Percentiles rank a stretch among this genome's conserved stretches.
These are phyloP conservation scores for Andricus quercusramuli DNA, from an alignment of 2,888 invertebrate genomes.

Conservation along the genomic window DNA sequence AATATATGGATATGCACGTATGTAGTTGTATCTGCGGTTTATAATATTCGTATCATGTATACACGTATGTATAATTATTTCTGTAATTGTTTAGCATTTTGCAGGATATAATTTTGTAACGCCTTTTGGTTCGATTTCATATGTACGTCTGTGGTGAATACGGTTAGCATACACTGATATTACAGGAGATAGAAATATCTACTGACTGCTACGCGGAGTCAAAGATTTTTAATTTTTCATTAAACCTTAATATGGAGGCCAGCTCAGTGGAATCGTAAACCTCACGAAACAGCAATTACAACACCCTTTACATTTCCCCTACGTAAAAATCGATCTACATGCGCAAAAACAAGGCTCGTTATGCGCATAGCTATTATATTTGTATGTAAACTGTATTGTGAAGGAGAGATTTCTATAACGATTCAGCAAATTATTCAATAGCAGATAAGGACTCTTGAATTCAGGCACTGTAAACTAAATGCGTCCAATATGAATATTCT, in stretches of 20 bases:
- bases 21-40: slow-evolving; percentile 29
- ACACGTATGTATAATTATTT: slow-evolving; percentile 50
- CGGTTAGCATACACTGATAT: slow-evolving; percentile 55
- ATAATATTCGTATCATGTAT: slow-evolving; percentile 38
- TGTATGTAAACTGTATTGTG: background rate
- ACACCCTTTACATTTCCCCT: slow-evolving; percentile 7
- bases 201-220: slow-evolving; percentile 40
- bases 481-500: slow-evolving; percentile 55
- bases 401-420: slow-evolving; percentile 1
- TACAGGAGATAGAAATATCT: slow-evolving; percentile 55
- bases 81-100: slow-evolving; percentile 41
- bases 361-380: slow-evolving; percentile 29
- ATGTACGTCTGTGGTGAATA: slow-evolving; percentile 41
- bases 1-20: slow-evolving; percentile 54
- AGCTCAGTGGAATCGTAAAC: slow-evolving; percentile 21
- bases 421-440: slow-evolving; percentile 30
- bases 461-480: slow-evolving; percentile 68
- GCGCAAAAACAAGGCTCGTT: slow-evolving; percentile 7
- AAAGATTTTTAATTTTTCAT: slow-evolving; percentile 19
- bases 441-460: slow-evolving; percentile 55
- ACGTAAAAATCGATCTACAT: slow-evolving; percentile 16
- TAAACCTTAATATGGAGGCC: slow-evolving; percentile 28
- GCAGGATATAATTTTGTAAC: background rate
- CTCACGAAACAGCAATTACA: slow-evolving; percentile 15
- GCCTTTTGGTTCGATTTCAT: slow-evolving; percentile 2